A percentile compares a stretch with the other conserved stretches of the same genome.
These are phyloP conservation scores for Apodemia duryi DNA, from an alignment of 2,888 invertebrate species.

Conservation along the genomic window DNA sequence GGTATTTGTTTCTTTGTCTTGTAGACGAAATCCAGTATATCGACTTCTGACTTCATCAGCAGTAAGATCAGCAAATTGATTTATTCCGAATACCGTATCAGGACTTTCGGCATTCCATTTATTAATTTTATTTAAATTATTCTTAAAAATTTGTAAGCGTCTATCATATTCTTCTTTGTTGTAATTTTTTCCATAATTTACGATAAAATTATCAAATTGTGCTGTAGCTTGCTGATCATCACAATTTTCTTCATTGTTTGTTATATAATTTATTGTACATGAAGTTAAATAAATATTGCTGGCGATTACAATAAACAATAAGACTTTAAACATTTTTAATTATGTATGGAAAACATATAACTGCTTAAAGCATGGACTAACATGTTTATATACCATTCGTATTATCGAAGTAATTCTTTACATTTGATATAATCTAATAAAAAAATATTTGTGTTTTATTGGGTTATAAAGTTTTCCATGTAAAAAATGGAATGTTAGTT, in stretches of 20 bases:
- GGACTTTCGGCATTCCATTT: conserved; percentile 20
- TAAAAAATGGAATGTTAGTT: too few relatives aligned
- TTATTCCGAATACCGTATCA: neutral
- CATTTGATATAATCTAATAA: too few relatives aligned
- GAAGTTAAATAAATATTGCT: neutral
- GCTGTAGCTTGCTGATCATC: neutral
- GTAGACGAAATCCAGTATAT: neutral
- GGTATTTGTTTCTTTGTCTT: too few relatives aligned
- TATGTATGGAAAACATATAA: neutral
- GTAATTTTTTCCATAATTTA: neutral
- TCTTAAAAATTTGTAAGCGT: conserved; percentile 20
- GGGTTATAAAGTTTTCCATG: too few relatives aligned
- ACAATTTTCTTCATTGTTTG: neutral
- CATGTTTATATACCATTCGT: too few relatives aligned
- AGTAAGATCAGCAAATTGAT: neutral
- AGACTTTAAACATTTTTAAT: neutral
- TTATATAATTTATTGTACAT: neutral
- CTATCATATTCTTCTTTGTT: conserved; percentile 2
- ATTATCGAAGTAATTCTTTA: too few relatives aligned
- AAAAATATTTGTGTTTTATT: too few relatives aligned
- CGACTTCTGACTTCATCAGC: neutral
- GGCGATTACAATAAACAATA: neutral
- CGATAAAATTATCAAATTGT: neutral
- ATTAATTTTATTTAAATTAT: conserved; percentile 22
- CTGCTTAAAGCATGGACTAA: too few relatives aligned